Conservation (phyloP, 1,140 invertebrate species). For the Mesaphorura yosii region DNA sequence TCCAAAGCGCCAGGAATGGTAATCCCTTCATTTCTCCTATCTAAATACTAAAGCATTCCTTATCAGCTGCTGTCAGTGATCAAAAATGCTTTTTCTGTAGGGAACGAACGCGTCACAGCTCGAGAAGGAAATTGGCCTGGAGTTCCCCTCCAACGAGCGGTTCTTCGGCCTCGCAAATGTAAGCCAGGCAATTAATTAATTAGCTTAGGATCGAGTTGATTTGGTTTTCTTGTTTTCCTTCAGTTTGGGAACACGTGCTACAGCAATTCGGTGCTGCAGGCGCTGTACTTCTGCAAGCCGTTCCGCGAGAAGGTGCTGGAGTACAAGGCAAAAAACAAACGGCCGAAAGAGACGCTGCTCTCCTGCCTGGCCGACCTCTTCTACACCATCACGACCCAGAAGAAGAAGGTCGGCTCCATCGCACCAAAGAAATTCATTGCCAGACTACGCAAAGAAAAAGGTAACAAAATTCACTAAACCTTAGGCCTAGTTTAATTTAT, state of each 20-base stretch:
- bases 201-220: conserved; percentile 1
- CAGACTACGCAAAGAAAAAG: conserved; percentile 94
- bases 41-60: no score
- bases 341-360: conserved; percentile 93
- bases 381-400: conserved; percentile 97
- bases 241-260: conserved; percentile 99
- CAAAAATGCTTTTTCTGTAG: conserved; percentile 47
- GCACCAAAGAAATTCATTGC: conserved; percentile 99
- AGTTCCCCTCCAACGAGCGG: conserved; percentile 95
- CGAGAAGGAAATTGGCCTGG: conserved; percentile 93
- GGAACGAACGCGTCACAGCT: conserved; percentile 95
- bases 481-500: conserved; percentile 3
- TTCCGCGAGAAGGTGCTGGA: conserved; percentile 97
- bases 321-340: conserved; percentile 95
- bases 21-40: no score
- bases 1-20: no score
- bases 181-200: conserved; percentile 38
- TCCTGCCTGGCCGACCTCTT: conserved; percentile 97
- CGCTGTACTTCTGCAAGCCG: conserved; percentile 96
- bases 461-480: no score
- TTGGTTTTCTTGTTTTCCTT: conserved; percentile 36
- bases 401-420: conserved; percentile 98
- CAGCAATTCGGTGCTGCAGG: conserved; percentile 98
- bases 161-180: conserved; percentile 98
- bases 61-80: no score